Evolutionary conservation across 2,113 vertebrate genomes (phyloP).

Genomic region (Acinonyx jubatus): DNA sequence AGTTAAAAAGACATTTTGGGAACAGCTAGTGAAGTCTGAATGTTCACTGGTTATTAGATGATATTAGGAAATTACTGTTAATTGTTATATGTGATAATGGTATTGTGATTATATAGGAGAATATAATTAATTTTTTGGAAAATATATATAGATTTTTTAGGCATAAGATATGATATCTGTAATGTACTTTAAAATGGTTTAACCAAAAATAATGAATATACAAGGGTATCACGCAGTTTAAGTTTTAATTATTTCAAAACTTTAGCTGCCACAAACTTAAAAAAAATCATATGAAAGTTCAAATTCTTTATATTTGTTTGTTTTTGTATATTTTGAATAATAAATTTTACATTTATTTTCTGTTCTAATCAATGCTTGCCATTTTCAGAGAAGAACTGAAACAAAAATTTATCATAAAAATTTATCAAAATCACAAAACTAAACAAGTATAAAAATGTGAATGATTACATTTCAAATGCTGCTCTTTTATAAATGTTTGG

Average conservation of each 20-base stretch:
- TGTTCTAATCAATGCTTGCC: slow-evolving; percentile 5
- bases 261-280: not conserved
- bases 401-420: slow-evolving; percentile 46
- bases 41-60: not conserved
- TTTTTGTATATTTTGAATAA: slow-evolving; percentile 22
- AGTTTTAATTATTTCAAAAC: slow-evolving; percentile 35
- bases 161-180: not conserved
- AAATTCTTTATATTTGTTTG: slow-evolving; percentile 3
- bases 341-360: slow-evolving; percentile 40
- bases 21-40: not conserved
- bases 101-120: not conserved
- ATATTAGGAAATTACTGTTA: not conserved
- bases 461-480: slow-evolving; percentile 30
- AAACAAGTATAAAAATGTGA: slow-evolving; percentile 30
- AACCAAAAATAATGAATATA: slow-evolving; percentile 17
- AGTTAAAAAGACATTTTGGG: not conserved
- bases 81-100: slow-evolving; percentile 30
- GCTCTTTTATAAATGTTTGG: not conserved
- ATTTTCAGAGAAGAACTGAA: not conserved
- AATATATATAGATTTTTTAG: slow-evolving; percentile 17
- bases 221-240: not conserved
- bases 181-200: slow-evolving; percentile 42
- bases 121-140: slow-evolving; percentile 22
- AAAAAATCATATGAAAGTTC: slow-evolving; percentile 21
- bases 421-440: slow-evolving; percentile 42